Conservation (phyloP, 1,140 invertebrate genomes). For the Drosophila oshimai region DNA sequence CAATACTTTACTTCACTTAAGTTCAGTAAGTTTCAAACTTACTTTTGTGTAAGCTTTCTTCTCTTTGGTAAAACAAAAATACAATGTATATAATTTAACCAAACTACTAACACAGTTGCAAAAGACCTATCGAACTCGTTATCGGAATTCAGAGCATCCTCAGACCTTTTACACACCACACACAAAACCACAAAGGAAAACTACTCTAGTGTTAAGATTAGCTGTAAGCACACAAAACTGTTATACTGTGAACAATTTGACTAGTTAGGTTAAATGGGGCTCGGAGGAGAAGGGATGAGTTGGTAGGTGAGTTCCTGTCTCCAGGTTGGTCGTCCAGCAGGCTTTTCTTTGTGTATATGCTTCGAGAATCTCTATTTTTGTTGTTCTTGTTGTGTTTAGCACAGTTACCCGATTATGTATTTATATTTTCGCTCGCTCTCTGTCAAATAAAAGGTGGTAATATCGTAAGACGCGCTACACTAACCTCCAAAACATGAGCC, state of each 20-base stretch:
- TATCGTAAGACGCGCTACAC: slow-evolving; percentile 77
- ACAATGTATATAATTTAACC: slow-evolving; percentile 54
- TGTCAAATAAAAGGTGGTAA: slow-evolving; percentile 66
- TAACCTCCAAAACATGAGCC: slow-evolving; percentile 63
- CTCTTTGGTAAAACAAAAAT: slow-evolving; percentile 33
- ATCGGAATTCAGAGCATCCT: not conserved
- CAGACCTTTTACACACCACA: slow-evolving; percentile 49
- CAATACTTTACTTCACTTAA: slow-evolving; percentile 30
- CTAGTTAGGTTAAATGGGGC: slow-evolving; percentile 29
- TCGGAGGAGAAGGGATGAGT: slow-evolving; percentile 17
- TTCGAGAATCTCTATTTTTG: slow-evolving; percentile 82
- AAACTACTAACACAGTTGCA: slow-evolving; percentile 65
- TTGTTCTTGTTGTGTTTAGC: slow-evolving; percentile 78
- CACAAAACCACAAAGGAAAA: slow-evolving; percentile 7
- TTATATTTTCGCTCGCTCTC: slow-evolving; percentile 17
- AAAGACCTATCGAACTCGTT: slow-evolving; percentile 24
- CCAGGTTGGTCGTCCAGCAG: slow-evolving; percentile 42
- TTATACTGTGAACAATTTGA: not conserved
- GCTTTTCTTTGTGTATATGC: slow-evolving; percentile 74
- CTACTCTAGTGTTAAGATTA: slow-evolving; percentile 39
- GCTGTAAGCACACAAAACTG: slow-evolving; percentile 24
- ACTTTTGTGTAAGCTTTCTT: slow-evolving; percentile 37
- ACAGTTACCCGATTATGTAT: slow-evolving; percentile 42
- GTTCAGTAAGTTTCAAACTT: slow-evolving; percentile 38
- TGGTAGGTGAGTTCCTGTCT: slow-evolving; percentile 34